Evolutionary conservation across 2,113 vertebrate species (phyloP).

Genomic region (Helogale parvula): DNA sequence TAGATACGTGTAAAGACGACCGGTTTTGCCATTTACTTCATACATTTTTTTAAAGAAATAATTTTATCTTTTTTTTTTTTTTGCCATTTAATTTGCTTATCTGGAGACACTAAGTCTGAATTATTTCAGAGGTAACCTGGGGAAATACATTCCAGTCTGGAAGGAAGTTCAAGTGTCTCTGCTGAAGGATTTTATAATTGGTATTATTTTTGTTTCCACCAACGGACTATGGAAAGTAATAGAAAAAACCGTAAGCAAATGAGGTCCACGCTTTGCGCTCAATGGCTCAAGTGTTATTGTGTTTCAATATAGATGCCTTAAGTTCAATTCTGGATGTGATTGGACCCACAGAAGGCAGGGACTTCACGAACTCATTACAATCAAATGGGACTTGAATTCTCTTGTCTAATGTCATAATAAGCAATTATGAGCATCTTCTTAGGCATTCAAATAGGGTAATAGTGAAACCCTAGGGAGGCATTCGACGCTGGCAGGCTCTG

Average conservation of each 20-base stretch:
- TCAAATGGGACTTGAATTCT: slow-evolving; percentile 77
- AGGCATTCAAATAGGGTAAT: slow-evolving; percentile 73
- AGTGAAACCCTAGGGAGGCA: slow-evolving; percentile 73
- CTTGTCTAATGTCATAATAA: slow-evolving; percentile 80
- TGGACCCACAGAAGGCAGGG: slow-evolving; percentile 52
- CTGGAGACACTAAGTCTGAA: background rate
- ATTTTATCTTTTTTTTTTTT: background rate
- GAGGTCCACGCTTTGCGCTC: background rate
- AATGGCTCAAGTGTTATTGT: slow-evolving; percentile 1
- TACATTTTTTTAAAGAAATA: background rate
- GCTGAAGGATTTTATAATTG: background rate
- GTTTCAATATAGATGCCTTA: slow-evolving; percentile 11
- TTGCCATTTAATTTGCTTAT: background rate
- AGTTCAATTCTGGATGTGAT: slow-evolving; percentile 46
- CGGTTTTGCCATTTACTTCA: background rate
- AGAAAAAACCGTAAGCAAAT: background rate
- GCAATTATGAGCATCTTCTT: slow-evolving; percentile 79
- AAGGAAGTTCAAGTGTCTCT: background rate
- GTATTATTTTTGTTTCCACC: slow-evolving; percentile 30
- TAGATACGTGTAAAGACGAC: background rate
- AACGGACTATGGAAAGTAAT: background rate
- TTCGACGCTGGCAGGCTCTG: slow-evolving; percentile 59
- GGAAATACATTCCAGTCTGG: slow-evolving; percentile 15
- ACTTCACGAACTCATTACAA: slow-evolving; percentile 70
- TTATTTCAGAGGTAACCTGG: background rate